These are phyloP conservation scores for Solenodon paradoxus DNA, from an alignment of 2,113 vertebrate species.

Conservation along the genomic window DNA sequence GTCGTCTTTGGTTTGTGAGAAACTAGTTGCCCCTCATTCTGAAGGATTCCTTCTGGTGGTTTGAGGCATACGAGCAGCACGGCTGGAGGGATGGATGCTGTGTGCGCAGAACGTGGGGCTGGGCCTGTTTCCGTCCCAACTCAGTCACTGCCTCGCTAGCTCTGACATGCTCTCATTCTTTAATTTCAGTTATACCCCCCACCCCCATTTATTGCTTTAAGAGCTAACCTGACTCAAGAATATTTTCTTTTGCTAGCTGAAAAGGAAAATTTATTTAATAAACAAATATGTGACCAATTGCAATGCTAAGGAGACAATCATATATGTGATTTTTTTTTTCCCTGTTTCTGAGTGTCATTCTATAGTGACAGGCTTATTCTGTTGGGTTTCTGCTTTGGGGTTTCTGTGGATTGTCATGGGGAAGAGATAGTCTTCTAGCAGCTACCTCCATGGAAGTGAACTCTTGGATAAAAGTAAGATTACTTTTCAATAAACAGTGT, in stretches of 20 bases:
- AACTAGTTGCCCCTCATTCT: neutral
- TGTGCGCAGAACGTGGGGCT: too few species aligned
- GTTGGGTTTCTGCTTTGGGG: neutral
- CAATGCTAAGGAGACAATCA: constrained; percentile 82
- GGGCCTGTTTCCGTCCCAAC: neutral
- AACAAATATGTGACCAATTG: constrained; percentile 50
- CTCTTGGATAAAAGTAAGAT: constrained; percentile 79
- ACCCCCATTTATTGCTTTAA: constrained; percentile 10
- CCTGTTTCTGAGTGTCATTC: constrained; percentile 74
- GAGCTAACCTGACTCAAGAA: constrained; percentile 23
- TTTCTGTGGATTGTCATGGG: constrained; percentile 47
- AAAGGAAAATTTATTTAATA: constrained; percentile 48
- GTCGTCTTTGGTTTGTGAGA: neutral
- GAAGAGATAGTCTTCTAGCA: constrained; percentile 72
- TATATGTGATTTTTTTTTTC: constrained; percentile 49
- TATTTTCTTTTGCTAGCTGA: constrained; percentile 60
- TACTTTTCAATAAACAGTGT: constrained; percentile 85
- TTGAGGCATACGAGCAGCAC: neutral
- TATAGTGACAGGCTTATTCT: neutral
- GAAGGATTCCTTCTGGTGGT: neutral
- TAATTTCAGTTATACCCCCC: constrained; percentile 18
- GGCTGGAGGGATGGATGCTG: neutral
- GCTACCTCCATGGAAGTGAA: constrained; percentile 85
- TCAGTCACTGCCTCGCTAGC: neutral
- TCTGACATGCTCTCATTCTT: neutral